Evolutionary conservation across 2,888 invertebrate species (phyloP).

Genomic region (Antheraea yamamai): DNA sequence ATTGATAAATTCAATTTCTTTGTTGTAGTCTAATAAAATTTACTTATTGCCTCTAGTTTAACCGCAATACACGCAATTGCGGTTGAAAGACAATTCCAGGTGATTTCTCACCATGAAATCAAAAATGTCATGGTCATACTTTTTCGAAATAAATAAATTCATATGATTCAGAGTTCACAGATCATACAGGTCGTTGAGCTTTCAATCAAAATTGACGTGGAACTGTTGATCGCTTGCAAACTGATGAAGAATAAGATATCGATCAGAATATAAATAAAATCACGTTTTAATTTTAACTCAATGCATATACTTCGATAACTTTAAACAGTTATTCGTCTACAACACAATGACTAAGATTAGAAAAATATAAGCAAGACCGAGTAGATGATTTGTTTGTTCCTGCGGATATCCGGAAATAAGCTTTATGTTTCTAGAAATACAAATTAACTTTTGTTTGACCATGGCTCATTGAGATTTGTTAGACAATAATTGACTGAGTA

Average conservation of each 20-base stretch:
- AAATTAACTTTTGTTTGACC: not conserved
- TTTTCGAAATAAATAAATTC: constrained; percentile 16
- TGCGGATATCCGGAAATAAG: constrained; percentile 20
- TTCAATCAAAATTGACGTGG: constrained; percentile 29
- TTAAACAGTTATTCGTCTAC: constrained; percentile 9
- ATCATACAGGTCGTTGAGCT: constrained; percentile 26
- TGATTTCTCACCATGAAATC: constrained; percentile 2
- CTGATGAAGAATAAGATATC: constrained; percentile 14
- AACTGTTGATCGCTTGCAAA: constrained; percentile 24
- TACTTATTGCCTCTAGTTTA: constrained; percentile 18
- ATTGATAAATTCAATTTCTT: constrained; percentile 15
- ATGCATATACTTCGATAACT: not conserved
- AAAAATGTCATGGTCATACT: constrained; percentile 18
- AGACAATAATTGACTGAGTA: not conserved
- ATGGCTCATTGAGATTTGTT: not conserved
- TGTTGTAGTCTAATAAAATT: constrained; percentile 13
- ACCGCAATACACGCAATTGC: constrained; percentile 17
- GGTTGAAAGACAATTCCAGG: constrained; percentile 14
- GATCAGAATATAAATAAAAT: constrained; percentile 8
- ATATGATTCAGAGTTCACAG: constrained; percentile 23
- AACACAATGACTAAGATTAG: constrained; percentile 18
- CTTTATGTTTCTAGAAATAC: constrained; percentile 14
- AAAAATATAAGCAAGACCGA: constrained; percentile 10
- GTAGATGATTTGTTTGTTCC: constrained; percentile 22
- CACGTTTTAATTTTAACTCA: constrained; percentile 1